Evolutionary conservation across 2,888 invertebrate genomes (phyloP), one percentile per base, ranked within the genome.

Genomic region (Andrena chrysosceles): DNA sequence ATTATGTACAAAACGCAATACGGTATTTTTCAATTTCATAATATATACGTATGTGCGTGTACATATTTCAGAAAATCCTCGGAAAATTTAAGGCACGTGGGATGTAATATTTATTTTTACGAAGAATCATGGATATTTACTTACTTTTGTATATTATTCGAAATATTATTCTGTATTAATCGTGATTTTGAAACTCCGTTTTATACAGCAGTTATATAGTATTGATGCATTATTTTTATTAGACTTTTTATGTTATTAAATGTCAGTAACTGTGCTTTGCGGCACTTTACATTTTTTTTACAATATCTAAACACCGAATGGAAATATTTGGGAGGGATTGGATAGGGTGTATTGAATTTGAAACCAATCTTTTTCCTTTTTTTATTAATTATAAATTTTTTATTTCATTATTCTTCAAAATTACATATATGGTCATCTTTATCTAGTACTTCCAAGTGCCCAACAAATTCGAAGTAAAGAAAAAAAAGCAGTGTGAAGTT

Each of bases 361-460:
- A 20, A 56, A 16, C 4, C 29, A 42, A 42, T 35, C 1, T 33
- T 29, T 8, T 16, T 29, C 20, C 5, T n/a, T 59, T 62, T 52
- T 59, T 67, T 69, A 69, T 33, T 69, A 62, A 74, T 66, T 76
- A 79, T 52, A 76, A 79, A 75, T 6, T 69, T 64, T 56, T 73
- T 33, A 56, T 64, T 66, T 70, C 48, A 54, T 62, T 72, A 0
- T 63, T 70, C 26, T 33, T 54, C 26, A 63, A 66, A 69, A 60
- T 60, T 70, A 79, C 62, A 62, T 70, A 66, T 62, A 3, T 66
- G 54, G 8, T 69, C 33, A 52, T 72, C 13, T 62, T 20, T 59
- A 56, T 29, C 0, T 56, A 68, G 72, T 72, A 72, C 52, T 68
- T 62, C 48, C 8, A 56, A 63, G 10, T 72, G 62, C 56, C 4